These are phyloP conservation scores for Crepidodera aurea DNA, from an alignment of 2,888 invertebrate genomes.

Conservation along the genomic window DNA sequence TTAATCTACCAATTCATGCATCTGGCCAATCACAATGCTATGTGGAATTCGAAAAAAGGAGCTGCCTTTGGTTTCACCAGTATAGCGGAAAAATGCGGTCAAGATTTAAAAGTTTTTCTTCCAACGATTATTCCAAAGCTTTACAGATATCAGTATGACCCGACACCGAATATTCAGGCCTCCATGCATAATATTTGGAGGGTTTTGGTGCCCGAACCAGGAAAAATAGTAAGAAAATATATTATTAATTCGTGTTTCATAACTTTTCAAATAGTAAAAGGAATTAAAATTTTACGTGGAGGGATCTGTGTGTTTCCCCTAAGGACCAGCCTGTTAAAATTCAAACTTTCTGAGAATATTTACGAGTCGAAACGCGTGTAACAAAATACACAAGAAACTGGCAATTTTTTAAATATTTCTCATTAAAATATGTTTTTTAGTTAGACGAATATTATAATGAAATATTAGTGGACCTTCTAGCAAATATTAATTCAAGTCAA, in stretches of 20 bases:
- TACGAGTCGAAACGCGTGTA: too few relatives aligned
- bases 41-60: conserved; percentile 95
- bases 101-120: conserved; percentile 81
- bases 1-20: conserved; percentile 96
- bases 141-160: conserved; percentile 92
- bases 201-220: conserved; percentile 84
- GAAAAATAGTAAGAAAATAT: conserved; percentile 73
- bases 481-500: conserved; percentile 82
- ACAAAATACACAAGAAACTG: too few relatives aligned
- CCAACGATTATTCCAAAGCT: conserved; percentile 88
- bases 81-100: conserved; percentile 83
- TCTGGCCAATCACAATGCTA: conserved; percentile 91
- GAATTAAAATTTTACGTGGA: too few relatives aligned
- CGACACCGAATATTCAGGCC: conserved; percentile 88
- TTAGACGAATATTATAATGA: conserved; percentile 82
- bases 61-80: conserved; percentile 93
- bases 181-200: conserved; percentile 96
- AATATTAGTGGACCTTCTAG: conserved; percentile 81
- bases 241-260: neutral
- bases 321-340: too few relatives aligned
- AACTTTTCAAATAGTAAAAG: neutral
- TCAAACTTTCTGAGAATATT: too few relatives aligned
- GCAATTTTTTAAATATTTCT: too few relatives aligned
- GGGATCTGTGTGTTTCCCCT: too few relatives aligned
- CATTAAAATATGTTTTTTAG: too few relatives aligned